Percentiles rank a stretch among this genome's conserved stretches.
phyloP scores from a whole-genome alignment of 1,140 invertebrate species.

The Trachymyrmex cornetzi region DNA sequence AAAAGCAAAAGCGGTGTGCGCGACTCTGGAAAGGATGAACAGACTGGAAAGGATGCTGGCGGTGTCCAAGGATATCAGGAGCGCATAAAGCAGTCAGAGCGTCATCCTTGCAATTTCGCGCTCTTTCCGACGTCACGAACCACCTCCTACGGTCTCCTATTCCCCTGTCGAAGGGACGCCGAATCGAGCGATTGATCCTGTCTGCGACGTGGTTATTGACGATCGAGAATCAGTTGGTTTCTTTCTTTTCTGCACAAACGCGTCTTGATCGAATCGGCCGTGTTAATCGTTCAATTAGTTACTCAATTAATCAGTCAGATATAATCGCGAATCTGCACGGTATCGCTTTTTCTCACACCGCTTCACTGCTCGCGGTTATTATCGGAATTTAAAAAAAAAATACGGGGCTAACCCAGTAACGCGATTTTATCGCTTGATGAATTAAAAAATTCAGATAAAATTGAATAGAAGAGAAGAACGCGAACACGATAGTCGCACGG shows the following conservation, averaged over 20 bases:
- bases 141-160: conserved; percentile 71
- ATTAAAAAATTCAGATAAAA: conserved; percentile 29
- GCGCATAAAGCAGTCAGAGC: conserved; percentile 70
- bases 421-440: background rate
- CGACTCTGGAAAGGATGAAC: background rate
- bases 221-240: background rate
- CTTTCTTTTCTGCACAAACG: background rate
- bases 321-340: background rate
- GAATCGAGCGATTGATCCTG: conserved; percentile 66
- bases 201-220: conserved; percentile 57
- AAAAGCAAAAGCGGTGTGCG: background rate
- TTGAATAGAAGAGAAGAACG: background rate
- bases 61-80: conserved; percentile 79
- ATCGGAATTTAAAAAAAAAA: conserved; percentile 28
- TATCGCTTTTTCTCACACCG: background rate
- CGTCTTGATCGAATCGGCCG: background rate
- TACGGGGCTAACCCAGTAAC: conserved; percentile 1
- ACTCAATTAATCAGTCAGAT: conserved; percentile 22
- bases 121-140: conserved; percentile 69
- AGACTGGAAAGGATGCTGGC: conserved; percentile 75
- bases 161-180: conserved; percentile 78
- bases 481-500: background rate
- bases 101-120: conserved; percentile 37
- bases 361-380: conserved; percentile 22
- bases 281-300: conserved; percentile 12